Conservation (phyloP, 2,797 vertebrate genomes). For the Balearica regulorum region DNA sequence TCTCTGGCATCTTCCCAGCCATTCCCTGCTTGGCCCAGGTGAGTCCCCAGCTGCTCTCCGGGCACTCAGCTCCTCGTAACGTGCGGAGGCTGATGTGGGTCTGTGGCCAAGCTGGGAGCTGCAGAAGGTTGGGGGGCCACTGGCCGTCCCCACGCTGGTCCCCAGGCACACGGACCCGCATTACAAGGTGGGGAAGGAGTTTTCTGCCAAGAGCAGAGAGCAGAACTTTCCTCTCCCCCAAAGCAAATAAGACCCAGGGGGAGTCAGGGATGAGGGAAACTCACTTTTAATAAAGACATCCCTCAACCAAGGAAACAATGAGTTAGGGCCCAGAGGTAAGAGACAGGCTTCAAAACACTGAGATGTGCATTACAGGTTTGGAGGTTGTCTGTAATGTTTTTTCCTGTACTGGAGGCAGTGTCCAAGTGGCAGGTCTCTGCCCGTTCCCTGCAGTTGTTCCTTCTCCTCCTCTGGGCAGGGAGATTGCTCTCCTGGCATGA, state of each 20-base stretch:
- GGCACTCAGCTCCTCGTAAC: neutral
- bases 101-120: neutral
- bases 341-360: neutral
- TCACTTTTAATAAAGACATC: neutral
- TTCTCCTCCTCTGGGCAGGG: neutral
- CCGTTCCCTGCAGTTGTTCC: neutral
- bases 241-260: neutral
- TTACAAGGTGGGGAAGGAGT: fast-evolving
- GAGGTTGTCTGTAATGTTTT: conserved; percentile 26
- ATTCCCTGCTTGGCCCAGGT: neutral
- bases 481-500: neutral
- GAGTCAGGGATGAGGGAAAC: neutral
- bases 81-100: fast-evolving
- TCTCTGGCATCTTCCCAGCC: neutral
- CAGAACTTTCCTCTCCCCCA: neutral
- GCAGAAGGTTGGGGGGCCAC: fast-evolving
- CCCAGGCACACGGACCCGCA: fast-evolving
- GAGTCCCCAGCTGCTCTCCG: neutral
- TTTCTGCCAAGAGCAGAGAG: neutral
- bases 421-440: conserved; percentile 12
- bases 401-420: neutral
- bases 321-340: neutral
- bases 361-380: neutral
- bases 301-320: conserved; percentile 17
- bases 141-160: neutral